These are phyloP conservation scores for Peribatodes rhomboidaria DNA, from an alignment of 2,888 invertebrate genomes.

Conservation along the genomic window DNA sequence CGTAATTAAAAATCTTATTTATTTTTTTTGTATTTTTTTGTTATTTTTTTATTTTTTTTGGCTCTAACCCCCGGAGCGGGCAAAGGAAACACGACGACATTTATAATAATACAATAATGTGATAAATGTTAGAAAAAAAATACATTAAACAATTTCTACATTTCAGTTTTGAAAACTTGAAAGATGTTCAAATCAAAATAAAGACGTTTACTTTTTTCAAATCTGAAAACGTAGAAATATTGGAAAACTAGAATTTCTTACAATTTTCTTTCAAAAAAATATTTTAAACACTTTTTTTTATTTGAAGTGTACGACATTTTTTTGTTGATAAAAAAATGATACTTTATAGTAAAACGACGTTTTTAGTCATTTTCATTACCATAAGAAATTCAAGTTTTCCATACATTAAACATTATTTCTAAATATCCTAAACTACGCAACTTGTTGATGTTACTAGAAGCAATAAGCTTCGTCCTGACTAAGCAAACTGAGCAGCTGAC, in stretches of 20 bases:
- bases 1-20: constrained; percentile 36
- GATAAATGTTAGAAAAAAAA: constrained; percentile 55
- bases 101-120: constrained; percentile 61
- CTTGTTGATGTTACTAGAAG: constrained; percentile 57
- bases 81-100: constrained; percentile 80
- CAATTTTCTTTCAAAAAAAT: constrained; percentile 23
- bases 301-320: too few species aligned
- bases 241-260: constrained; percentile 53
- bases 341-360: background rate
- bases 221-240: constrained; percentile 73
- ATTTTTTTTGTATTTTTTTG: constrained; percentile 60
- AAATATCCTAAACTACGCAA: constrained; percentile 52
- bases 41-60: constrained; percentile 58
- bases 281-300: too few species aligned
- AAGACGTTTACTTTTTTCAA: constrained; percentile 56
- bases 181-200: constrained; percentile 41
- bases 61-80: constrained; percentile 78
- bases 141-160: constrained; percentile 59
- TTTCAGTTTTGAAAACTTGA: constrained; percentile 67
- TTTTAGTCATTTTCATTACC: constrained; percentile 12
- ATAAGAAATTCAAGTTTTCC: constrained; percentile 52
- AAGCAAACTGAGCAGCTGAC: too few species aligned
- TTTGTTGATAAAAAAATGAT: background rate
- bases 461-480: too few species aligned
- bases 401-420: constrained; percentile 55